Conservation (phyloP, 2,888 invertebrate genomes). For the Minunthozetes semirufus region DNA sequence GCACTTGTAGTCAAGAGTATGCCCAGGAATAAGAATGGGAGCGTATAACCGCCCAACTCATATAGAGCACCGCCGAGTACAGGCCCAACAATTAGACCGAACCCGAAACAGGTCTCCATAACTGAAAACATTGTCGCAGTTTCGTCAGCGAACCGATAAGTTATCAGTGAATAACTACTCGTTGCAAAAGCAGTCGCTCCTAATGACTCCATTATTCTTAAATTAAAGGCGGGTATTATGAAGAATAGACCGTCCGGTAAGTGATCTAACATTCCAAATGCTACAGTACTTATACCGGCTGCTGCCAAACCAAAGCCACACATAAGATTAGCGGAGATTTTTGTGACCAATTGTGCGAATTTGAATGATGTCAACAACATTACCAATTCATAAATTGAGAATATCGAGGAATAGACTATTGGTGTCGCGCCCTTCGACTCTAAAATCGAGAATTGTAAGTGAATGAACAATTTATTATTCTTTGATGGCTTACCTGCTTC, state of each 20-base stretch:
- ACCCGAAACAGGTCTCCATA: constrained; percentile 47
- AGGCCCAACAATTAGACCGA: constrained; percentile 72
- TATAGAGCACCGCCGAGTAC: constrained; percentile 80
- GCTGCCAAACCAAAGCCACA: constrained; percentile 29
- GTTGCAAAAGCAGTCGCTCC: constrained; percentile 80
- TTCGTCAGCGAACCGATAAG: constrained; percentile 76
- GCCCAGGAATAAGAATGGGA: constrained; percentile 62
- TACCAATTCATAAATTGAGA: constrained; percentile 74
- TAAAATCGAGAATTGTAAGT: background rate
- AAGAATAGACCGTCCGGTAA: background rate
- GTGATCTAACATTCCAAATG: constrained; percentile 24
- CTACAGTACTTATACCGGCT: constrained; percentile 17
- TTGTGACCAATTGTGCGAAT: constrained; percentile 59
- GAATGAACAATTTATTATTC: no score
- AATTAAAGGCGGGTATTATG: constrained; percentile 54
- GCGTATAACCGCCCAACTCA: constrained; percentile 50
- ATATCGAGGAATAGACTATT: constrained; percentile 75
- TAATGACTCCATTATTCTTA: constrained; percentile 72
- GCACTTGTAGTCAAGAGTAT: constrained; percentile 58
- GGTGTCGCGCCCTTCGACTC: constrained; percentile 70
- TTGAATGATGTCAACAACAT: constrained; percentile 73
- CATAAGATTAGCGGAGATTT: constrained; percentile 20
- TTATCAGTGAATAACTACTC: constrained; percentile 77
- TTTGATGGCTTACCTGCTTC: constrained; percentile 51
- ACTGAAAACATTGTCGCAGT: constrained; percentile 70